These are phyloP conservation scores for Chionoecetes opilio DNA, from an alignment of 1,140 invertebrate genomes.

Conservation along the genomic window DNA sequence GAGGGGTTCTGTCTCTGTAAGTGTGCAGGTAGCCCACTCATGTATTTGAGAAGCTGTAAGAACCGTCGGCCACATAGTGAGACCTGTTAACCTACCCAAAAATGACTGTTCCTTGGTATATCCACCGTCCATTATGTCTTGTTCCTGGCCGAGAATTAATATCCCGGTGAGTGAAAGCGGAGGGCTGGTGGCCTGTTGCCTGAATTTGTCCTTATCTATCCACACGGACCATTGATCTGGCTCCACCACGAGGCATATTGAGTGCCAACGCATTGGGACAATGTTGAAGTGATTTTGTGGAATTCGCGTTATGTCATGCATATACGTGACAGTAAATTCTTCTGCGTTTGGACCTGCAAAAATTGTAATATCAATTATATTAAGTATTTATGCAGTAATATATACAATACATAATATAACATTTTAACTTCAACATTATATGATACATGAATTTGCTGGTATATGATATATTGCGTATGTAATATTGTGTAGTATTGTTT, in stretches of 20 bases:
- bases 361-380: neutral
- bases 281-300: neutral
- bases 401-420: too few species aligned
- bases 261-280: neutral
- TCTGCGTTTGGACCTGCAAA: neutral
- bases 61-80: constrained; percentile 3
- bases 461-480: too few species aligned
- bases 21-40: neutral
- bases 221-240: neutral
- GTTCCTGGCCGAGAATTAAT: neutral
- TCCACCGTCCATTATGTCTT: neutral
- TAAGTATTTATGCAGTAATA: too few species aligned
- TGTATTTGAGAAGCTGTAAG: neutral
- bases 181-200: neutral
- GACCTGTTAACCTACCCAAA: neutral
- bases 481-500: too few species aligned
- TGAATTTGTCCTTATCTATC: neutral
- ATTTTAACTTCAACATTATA: too few species aligned
- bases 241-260: neutral
- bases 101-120: constrained; percentile 46
- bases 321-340: neutral
- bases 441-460: too few species aligned
- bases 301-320: neutral
- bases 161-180: constrained; percentile 12
- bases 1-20: neutral